Percentiles rank a stretch among this genome's conserved stretches.
Conservation (phyloP, 2,888 invertebrate genomes). For the Acanthosoma haemorrhoidale region DNA sequence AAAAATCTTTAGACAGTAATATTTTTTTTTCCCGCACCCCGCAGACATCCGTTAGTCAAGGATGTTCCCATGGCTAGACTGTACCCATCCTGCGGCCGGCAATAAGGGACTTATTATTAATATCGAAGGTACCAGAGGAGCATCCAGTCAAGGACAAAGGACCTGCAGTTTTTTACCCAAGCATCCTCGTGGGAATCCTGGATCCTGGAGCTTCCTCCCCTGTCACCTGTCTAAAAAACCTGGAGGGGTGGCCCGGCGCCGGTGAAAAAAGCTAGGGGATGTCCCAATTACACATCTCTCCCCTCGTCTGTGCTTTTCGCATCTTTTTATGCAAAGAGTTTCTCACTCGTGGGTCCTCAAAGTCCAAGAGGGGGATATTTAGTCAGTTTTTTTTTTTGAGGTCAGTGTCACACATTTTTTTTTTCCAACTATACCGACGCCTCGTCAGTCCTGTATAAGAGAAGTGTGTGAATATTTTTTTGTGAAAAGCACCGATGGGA, state of each 20-base stretch:
- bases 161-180: constrained; percentile 13
- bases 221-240: constrained; percentile 16
- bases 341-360: neutral
- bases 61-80: too few species aligned
- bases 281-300: constrained; percentile 16
- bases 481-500: too few species aligned
- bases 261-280: constrained; percentile 14
- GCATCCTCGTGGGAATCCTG: constrained; percentile 16
- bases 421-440: neutral
- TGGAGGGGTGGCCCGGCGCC: too few species aligned
- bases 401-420: neutral
- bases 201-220: constrained; percentile 13
- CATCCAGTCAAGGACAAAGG: neutral
- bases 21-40: too few species aligned
- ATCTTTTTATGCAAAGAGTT: constrained; percentile 5
- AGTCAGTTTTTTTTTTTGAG: neutral
- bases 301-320: neutral
- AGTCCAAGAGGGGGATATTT: neutral
- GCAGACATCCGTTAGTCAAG: too few species aligned
- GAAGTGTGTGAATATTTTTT: neutral
- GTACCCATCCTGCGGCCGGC: neutral
- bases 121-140: neutral
- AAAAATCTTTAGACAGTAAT: too few species aligned
- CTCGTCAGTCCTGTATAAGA: neutral
- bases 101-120: constrained; percentile 11